phyloP scores from a whole-genome alignment of 2,113 vertebrate species.

The Orientallactaga bullata region DNA sequence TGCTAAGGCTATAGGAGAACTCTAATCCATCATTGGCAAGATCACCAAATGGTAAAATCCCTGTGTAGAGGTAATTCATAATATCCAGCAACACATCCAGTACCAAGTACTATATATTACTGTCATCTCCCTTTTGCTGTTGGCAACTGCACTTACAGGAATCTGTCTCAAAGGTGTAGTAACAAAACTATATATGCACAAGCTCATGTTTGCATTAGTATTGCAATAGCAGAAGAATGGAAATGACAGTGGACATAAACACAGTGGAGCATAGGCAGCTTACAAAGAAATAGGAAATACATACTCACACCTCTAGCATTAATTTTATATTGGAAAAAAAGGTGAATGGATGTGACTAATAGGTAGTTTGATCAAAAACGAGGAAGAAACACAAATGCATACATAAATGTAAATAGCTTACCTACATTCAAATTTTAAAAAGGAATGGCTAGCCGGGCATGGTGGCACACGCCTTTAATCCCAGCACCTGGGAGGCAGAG shows the following conservation, averaged over 20 bases:
- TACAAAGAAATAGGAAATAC: slow-evolving; percentile 38
- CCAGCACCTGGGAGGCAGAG: no score
- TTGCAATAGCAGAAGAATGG: slow-evolving; percentile 24
- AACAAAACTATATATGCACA: slow-evolving; percentile 8
- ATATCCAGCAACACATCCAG: not conserved
- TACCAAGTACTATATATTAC: slow-evolving; percentile 29
- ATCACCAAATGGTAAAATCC: not conserved
- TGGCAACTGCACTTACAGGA: slow-evolving; percentile 18
- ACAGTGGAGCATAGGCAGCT: not conserved
- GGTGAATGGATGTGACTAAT: not conserved
- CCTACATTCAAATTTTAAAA: not conserved
- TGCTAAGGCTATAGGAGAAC: not conserved
- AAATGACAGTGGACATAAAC: not conserved
- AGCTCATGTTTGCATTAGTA: slow-evolving; percentile 21
- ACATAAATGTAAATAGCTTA: not conserved
- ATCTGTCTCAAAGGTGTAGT: slow-evolving; percentile 27
- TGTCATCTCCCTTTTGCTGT: slow-evolving; percentile 10
- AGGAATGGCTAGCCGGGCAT: not conserved
- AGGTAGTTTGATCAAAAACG: not conserved
- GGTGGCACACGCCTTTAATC: no score
- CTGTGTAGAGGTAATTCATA: not conserved
- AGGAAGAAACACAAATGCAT: not conserved
- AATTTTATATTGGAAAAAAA: slow-evolving; percentile 10
- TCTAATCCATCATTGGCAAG: not conserved
- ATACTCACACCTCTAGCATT: not conserved